Percentiles rank a stretch among this genome's conserved stretches.
Evolutionary conservation across 2,113 vertebrate genomes (phyloP).

Genomic region (Aleadryas rufinucha): DNA sequence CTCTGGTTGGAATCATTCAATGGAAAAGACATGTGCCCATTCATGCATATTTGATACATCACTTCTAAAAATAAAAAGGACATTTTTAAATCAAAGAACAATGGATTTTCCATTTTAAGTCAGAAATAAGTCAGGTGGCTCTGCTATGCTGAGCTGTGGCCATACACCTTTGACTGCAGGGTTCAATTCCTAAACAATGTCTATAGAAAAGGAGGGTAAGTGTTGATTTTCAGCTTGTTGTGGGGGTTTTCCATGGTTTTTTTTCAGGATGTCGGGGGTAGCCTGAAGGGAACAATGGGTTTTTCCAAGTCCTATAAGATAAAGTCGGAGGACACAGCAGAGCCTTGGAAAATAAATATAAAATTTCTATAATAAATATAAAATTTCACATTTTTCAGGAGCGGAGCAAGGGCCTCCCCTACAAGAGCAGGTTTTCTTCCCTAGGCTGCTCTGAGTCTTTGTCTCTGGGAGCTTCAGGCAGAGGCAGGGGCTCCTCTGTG

Average conservation of each 20-base stretch:
- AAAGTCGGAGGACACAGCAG: background rate
- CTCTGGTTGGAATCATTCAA: background rate
- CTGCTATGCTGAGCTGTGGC: background rate
- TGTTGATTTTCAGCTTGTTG: background rate
- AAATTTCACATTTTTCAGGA: background rate
- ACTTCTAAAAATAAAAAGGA: slow-evolving; percentile 43
- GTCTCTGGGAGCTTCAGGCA: background rate
- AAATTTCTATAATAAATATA: background rate
- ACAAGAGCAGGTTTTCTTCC: background rate
- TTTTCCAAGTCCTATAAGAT: background rate
- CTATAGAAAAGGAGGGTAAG: background rate
- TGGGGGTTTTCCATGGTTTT: background rate
- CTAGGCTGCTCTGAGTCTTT: background rate
- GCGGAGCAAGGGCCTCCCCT: background rate
- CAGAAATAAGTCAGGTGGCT: background rate
- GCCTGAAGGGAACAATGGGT: background rate
- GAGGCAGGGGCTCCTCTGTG: background rate
- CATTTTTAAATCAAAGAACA: background rate
- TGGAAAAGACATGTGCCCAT: slow-evolving; percentile 1
- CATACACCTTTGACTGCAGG: background rate
- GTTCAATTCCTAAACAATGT: background rate
- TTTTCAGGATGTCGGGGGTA: background rate
- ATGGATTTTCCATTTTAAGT: background rate
- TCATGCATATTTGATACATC: slow-evolving; percentile 27
- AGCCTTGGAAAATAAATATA: background rate